Evolutionary conservation across 2,797 vertebrate species (phyloP).

Genomic region (Manis crassicaudata): DNA sequence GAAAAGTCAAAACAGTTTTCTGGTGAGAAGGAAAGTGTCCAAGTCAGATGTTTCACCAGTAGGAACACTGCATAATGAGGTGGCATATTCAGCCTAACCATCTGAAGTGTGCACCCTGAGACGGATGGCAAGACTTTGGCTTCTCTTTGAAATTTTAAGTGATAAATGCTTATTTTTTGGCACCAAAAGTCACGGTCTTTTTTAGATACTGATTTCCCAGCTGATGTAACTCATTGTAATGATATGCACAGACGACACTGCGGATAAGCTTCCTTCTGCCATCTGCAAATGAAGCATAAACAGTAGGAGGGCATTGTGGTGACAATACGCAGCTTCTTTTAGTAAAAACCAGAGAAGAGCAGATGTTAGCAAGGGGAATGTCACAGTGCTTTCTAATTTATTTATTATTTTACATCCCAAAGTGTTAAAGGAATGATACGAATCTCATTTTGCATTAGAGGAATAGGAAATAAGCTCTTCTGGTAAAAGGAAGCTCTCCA

Average conservation of each 20-base stretch:
- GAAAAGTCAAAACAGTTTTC: neutral
- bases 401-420: slow-evolving; percentile 9
- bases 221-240: slow-evolving; percentile 68
- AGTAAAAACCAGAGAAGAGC: slow-evolving; percentile 32
- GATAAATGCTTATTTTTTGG: slow-evolving; percentile 69
- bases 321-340: neutral
- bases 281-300: slow-evolving; percentile 38
- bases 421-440: neutral
- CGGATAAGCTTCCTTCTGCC: slow-evolving; percentile 59
- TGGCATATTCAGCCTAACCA: neutral
- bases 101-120: neutral
- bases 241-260: slow-evolving; percentile 49
- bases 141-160: slow-evolving; percentile 45
- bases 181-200: slow-evolving; percentile 45
- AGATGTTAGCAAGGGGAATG: slow-evolving; percentile 37
- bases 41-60: slow-evolving; percentile 50
- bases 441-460: neutral
- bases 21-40: neutral
- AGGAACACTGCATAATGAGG: slow-evolving; percentile 49
- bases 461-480: neutral
- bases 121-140: slow-evolving; percentile 10
- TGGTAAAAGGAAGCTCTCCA: neutral
- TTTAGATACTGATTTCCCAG: slow-evolving; percentile 44
- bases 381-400: slow-evolving; percentile 12
- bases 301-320: neutral